Percentiles rank a stretch among this genome's conserved stretches.
phyloP scores from a whole-genome alignment of 2,113 vertebrate genomes.

The Rhinopithecus roxellana region DNA sequence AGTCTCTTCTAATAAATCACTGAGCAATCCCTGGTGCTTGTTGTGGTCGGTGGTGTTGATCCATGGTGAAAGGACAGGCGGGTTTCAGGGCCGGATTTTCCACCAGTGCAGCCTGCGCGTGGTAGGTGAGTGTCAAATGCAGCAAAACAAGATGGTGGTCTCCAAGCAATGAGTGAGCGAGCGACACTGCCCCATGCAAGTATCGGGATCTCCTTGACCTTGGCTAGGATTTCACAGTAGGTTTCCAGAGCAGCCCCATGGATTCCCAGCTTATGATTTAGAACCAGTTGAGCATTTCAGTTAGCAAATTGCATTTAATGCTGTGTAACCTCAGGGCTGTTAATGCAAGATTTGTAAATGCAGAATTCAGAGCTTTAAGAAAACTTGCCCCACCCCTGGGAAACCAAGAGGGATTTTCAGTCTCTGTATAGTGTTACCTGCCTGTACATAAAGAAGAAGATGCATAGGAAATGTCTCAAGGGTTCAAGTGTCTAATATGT shows the following conservation, averaged over 20 bases:
- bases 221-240: rapidly evolving
- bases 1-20: conserved; percentile 59
- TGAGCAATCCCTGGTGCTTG: conserved; percentile 2
- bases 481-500: background rate
- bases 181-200: rapidly evolving
- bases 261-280: background rate
- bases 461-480: background rate
- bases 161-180: rapidly evolving
- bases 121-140: background rate
- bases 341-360: background rate
- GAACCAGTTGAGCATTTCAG: background rate
- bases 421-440: background rate
- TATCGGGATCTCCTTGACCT: no score
- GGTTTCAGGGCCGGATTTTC: background rate
- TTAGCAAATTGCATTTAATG: background rate
- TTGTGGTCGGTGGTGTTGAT: background rate
- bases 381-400: background rate
- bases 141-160: background rate
- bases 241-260: background rate
- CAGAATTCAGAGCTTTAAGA: background rate
- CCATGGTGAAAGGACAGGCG: background rate
- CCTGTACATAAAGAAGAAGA: background rate
- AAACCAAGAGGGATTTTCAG: background rate
- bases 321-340: background rate
- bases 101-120: background rate